Percentiles rank a stretch among this genome's conserved stretches.
These are phyloP conservation scores for Allophyes oxyacanthae DNA, from an alignment of 2,888 invertebrate genomes.

Conservation along the genomic window DNA sequence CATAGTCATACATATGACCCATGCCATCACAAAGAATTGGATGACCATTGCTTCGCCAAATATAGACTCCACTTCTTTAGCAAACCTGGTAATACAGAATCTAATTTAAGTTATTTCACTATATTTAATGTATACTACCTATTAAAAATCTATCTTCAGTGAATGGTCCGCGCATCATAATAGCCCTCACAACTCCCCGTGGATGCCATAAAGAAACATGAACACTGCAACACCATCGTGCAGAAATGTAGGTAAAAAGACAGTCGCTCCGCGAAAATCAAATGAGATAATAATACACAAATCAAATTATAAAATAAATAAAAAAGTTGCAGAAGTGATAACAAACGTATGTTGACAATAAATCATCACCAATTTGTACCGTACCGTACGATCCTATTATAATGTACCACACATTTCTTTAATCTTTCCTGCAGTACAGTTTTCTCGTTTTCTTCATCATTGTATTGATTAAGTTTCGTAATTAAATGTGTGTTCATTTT, in stretches of 20 bases:
- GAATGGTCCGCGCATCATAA: no score
- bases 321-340: no score
- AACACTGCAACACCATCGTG: no score
- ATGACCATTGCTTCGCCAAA: slow-evolving; percentile 76
- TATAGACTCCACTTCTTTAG: slow-evolving; percentile 75
- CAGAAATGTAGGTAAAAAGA: no score
- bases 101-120: not conserved
- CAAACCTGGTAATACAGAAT: slow-evolving; percentile 63
- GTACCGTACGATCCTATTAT: slow-evolving; percentile 73
- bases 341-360: no score
- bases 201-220: not conserved
- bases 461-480: slow-evolving; percentile 47
- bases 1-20: slow-evolving; percentile 83
- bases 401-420: slow-evolving; percentile 70
- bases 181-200: no score
- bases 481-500: slow-evolving; percentile 39
- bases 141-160: not conserved
- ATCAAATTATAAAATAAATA: no score
- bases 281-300: no score
- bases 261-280: no score
- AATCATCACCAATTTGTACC: not conserved
- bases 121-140: not conserved
- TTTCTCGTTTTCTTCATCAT: slow-evolving; percentile 53
- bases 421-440: slow-evolving; percentile 65
- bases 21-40: slow-evolving; percentile 75